phyloP scores from a whole-genome alignment of 2,797 vertebrate genomes.

The Thamnophis elegans region DNA sequence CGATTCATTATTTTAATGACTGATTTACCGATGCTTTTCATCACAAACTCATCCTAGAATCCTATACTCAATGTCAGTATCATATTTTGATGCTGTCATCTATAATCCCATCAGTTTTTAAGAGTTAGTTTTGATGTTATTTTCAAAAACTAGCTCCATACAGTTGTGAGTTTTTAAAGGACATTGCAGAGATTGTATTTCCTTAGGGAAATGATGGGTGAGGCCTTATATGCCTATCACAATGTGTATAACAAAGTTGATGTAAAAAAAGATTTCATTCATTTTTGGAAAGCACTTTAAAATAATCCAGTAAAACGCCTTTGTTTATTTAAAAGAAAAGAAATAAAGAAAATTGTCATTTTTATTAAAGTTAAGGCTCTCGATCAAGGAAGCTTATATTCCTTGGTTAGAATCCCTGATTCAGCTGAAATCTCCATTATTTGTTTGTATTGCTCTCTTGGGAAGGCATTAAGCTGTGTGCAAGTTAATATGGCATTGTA shows the following conservation, averaged over 20 bases:
- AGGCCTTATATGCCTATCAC: neutral
- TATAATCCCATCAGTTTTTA: conserved; percentile 6
- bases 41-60: conserved; percentile 16
- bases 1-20: conserved; percentile 18
- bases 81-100: neutral
- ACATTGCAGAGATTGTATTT: neutral
- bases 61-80: neutral
- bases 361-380: conserved; percentile 32
- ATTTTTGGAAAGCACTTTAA: conserved; percentile 35
- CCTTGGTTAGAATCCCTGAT: conserved; percentile 35
- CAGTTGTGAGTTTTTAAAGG: neutral
- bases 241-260: neutral
- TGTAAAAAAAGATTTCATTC: conserved; percentile 12
- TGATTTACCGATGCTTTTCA: conserved; percentile 27
- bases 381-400: conserved; percentile 27
- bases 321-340: neutral
- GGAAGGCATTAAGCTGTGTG: conserved; percentile 15
- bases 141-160: neutral
- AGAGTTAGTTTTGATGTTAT: neutral
- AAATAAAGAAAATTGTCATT: conserved; percentile 30
- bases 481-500: conserved; percentile 17
- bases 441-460: conserved; percentile 20
- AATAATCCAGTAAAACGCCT: conserved; percentile 38
- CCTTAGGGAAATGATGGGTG: neutral
- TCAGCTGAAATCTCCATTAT: conserved; percentile 16